Base-by-base conservation (phyloP, 2,888 invertebrate species). In the Parnassius orleans region DNA sequence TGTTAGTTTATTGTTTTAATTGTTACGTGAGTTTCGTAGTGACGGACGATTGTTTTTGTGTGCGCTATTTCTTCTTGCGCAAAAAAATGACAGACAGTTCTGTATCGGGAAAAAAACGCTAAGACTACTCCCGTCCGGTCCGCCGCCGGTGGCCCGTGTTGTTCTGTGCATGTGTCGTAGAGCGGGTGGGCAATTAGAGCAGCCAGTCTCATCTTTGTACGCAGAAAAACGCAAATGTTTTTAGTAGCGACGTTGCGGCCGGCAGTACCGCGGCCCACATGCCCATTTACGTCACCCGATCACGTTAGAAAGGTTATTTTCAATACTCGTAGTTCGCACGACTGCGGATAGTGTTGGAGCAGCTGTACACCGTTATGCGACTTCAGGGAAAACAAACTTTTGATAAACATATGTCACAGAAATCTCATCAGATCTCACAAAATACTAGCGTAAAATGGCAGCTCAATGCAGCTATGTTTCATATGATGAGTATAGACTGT, bases 281-380 rank as follows among this genome's bases (percentile, higher is more conserved):
- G 48, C 15, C 48, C 48, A 15, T 48, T 14, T 48, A 48, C 14
- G 15, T 14, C 48, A 14, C 15, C 14, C 10, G 48, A 12, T 12
- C 48, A 48, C 15, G 48, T 48, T 48, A 48, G 48, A 48, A 48
- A 48, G 15, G 48, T 48, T 12, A 48, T 14, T 48, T 48, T 48
- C 48, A 48, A 15, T n/a, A n/a, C n/a, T n/a, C n/a, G n/a, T 48
- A 48, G 48, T 48, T 14, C 9, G 48, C 14, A 14, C 9, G 48
- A 48, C 9, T 48, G 48, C 48, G 14, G 48, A 48, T 9, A 14
- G 9, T 14, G 10, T 14, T 48, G 48, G 9, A 9, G 11, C 11
- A 11, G 48, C 9, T 48, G 48, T 48, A 48, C 7, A 48, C 12
- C 14, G 48, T 48, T 48, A 14, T 14, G 9, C 5, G 2, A 48